Evolutionary conservation across 53 echinoderm and acorn worm genomes (phyloP).

Genomic region (Glandiceps talaboti): DNA sequence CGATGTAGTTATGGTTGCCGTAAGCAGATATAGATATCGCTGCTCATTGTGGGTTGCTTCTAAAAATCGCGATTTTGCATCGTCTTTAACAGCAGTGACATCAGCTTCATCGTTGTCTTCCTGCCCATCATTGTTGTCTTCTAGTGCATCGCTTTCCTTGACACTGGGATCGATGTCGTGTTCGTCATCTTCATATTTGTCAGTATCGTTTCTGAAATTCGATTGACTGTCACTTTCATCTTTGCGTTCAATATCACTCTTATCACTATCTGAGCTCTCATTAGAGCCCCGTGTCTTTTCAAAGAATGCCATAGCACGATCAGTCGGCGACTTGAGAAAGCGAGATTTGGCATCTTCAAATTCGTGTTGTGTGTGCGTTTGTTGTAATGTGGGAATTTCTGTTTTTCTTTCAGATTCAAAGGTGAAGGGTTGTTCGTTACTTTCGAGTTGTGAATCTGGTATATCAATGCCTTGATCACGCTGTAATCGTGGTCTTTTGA

Average conservation of each 20-base stretch:
- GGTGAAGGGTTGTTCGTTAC: not conserved
- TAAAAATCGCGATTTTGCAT: not conserved
- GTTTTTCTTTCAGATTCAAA: not conserved
- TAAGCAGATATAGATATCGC: not conserved
- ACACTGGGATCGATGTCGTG: not conserved
- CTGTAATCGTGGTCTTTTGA: conserved; percentile 49
- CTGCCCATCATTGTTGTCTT: too few relatives aligned
- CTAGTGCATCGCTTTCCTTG: too few relatives aligned
- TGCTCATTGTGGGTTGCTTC: not conserved
- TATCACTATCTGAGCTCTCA: not conserved
- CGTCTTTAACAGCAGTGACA: too few relatives aligned
- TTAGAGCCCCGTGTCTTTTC: not conserved
- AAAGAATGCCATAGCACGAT: not conserved
- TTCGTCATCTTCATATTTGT: not conserved
- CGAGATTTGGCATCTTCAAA: not conserved
- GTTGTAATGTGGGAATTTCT: not conserved
- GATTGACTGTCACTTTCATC: too few relatives aligned
- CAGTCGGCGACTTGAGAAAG: not conserved
- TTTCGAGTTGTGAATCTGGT: conserved; percentile 18
- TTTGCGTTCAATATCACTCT: not conserved
- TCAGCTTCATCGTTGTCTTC: not conserved
- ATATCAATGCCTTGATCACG: conserved; percentile 80
- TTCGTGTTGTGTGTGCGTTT: too few relatives aligned
- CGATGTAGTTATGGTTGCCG: not conserved
- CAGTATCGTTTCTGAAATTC: too few relatives aligned